Evolutionary conservation across 2,888 invertebrate species (phyloP), one percentile per base, ranked within the genome.

Genomic region (Ceramica pisi): DNA sequence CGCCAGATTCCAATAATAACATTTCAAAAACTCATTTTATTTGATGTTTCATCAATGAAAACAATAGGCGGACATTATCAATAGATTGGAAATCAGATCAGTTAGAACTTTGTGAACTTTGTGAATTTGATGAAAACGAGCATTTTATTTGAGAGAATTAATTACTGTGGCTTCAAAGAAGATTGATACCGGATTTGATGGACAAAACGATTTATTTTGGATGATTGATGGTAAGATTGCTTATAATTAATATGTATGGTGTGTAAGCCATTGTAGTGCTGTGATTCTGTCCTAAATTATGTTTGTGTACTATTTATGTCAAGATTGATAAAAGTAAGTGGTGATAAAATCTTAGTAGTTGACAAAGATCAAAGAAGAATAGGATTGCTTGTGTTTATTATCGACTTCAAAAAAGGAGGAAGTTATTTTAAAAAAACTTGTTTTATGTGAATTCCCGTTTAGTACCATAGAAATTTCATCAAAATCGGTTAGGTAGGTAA

Each of bases 101-200:
- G 66, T 67, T 67, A 48, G 55, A 72, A 74, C 66, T 84, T 79
- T 55, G 35, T 56, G 61, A 83, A 84, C 67, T 76, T 83, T 72
- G 38, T 12, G 61, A 77, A 78, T 46, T 81, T 57, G 53, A 69
- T 72, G 75, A 55, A 71, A 77, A 69, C 46, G 74, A 77, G 31
- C 44, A 31, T 74, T 75, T 61, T 53, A 70, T 59, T 80, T 68
- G 26, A 73, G 57, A 57, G 46, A 72, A 67, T 74, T 74, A 66
- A 78, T 84, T 78, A 70, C 23, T 63, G 56, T 12, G 63, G 71
- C 44, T 71, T 77, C 64, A 72, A 77, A 51, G 16, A 50, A 65
- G 51, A 78, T 67, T 67, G 56, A 72, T 60, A 63, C 9, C 19
- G 35, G 31, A 50, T 50, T 50, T 71, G 63, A 69, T 63, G 66